Evolutionary conservation across 2,888 invertebrate species (phyloP).

Genomic region (Microctonus hyperodae): DNA sequence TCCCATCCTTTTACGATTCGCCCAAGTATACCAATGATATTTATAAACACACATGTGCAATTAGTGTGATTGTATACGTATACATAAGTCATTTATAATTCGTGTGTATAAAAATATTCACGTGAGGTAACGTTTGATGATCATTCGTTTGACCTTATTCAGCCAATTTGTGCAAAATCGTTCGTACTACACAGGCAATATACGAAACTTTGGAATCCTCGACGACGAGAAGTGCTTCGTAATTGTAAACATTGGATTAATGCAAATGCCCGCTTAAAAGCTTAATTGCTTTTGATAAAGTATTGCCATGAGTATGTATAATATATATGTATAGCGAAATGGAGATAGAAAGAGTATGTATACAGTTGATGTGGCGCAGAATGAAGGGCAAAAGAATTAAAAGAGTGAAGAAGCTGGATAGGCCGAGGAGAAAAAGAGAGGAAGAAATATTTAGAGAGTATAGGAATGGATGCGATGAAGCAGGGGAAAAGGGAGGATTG

Average conservation of each 20-base stretch:
- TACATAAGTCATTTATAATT: neutral
- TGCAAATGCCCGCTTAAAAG: constrained; percentile 64
- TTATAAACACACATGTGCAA: neutral
- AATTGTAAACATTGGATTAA: constrained; percentile 65
- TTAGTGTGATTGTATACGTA: neutral
- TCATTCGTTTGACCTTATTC: neutral
- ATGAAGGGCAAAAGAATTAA: constrained; percentile 36
- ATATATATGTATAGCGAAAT: constrained; percentile 32
- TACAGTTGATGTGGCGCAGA: constrained; percentile 28
- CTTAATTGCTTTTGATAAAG: constrained; percentile 64
- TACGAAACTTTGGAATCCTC: constrained; percentile 29
- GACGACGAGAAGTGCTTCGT: constrained; percentile 46
- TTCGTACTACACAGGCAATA: constrained; percentile 11
- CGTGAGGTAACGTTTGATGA: neutral
- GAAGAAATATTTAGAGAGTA: constrained; percentile 29
- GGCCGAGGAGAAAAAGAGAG: constrained; percentile 36
- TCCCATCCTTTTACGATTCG: neutral
- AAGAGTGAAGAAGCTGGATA: constrained; percentile 27
- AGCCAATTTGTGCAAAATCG: neutral
- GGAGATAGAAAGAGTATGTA: constrained; percentile 28
- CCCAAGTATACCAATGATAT: neutral
- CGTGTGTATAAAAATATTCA: neutral
- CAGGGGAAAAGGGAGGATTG: constrained; percentile 37
- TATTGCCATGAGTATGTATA: constrained; percentile 49
- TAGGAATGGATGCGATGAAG: constrained; percentile 30